Evolutionary conservation across 2,888 invertebrate species (phyloP).

Genomic region (Sthenelais limicola): DNA sequence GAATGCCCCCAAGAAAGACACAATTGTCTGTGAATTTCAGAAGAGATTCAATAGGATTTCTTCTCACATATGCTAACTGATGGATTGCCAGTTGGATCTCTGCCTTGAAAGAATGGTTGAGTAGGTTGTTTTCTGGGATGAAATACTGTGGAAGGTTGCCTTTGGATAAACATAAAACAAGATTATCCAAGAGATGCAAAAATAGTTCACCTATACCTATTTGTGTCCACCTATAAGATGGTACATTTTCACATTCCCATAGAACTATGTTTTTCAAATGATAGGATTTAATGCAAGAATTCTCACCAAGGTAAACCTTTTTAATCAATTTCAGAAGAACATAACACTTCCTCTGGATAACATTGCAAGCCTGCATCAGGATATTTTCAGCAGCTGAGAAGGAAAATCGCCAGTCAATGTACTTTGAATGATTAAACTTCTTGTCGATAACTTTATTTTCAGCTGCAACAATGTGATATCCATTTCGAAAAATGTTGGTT

Average conservation of each 20-base stretch:
- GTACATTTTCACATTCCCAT: background rate
- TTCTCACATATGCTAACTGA: background rate
- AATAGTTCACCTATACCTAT: background rate
- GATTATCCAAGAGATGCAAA: background rate
- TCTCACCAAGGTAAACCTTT: background rate
- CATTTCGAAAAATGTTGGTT: background rate
- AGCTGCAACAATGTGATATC: background rate
- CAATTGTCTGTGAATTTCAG: background rate
- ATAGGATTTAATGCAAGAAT: background rate
- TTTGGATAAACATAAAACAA: background rate
- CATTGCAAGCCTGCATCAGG: background rate
- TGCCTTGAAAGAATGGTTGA: background rate
- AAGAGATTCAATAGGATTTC: background rate
- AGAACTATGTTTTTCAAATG: background rate
- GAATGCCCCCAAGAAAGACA: background rate
- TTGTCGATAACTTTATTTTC: background rate
- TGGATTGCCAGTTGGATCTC: background rate
- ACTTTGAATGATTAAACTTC: no score
- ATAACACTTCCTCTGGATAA: background rate
- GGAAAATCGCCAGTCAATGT: background rate
- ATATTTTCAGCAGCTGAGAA: background rate
- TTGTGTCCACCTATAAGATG: background rate
- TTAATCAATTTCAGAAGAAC: background rate
- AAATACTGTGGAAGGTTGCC: background rate
- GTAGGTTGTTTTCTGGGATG: background rate